Evolutionary conservation across 2,888 invertebrate species (phyloP).

Genomic region (Villa cingulata): DNA sequence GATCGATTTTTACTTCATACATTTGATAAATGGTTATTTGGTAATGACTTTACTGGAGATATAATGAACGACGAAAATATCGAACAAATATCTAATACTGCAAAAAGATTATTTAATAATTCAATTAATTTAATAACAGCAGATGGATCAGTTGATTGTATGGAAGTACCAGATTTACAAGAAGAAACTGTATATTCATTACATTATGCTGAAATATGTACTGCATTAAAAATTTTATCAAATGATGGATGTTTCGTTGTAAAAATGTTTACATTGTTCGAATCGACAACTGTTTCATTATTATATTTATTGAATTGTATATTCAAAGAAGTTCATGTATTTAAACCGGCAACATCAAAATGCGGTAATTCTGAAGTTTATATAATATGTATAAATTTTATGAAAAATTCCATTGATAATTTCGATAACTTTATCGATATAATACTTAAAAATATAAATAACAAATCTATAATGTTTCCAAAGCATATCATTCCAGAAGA

Average conservation of each 20-base stretch:
- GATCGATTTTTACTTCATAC: conserved; percentile 74
- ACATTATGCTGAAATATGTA: conserved; percentile 70
- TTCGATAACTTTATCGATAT: background rate
- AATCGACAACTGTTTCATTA: conserved; percentile 63
- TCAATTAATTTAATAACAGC: conserved; percentile 67
- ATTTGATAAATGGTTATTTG: conserved; percentile 71
- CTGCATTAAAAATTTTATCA: conserved; percentile 57
- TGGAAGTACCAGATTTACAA: conserved; percentile 72
- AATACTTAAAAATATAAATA: conserved; percentile 32
- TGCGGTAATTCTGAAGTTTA: conserved; percentile 92
- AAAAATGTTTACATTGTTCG: conserved; percentile 85
- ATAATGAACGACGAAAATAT: conserved; percentile 59
- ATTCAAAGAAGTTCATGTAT: conserved; percentile 60
- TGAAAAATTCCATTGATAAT: conserved; percentile 14
- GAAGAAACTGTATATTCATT: conserved; percentile 64
- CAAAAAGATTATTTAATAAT: conserved; percentile 29
- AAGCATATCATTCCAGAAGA: conserved; percentile 43
- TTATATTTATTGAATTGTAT: conserved; percentile 63
- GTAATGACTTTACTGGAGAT: conserved; percentile 73
- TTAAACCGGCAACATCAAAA: conserved; percentile 86
- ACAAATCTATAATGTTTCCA: conserved; percentile 42
- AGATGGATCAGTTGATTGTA: conserved; percentile 88
- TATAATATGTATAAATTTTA: conserved; percentile 49
- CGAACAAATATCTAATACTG: conserved; percentile 36
- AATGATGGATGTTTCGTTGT: conserved; percentile 63